Base-by-base conservation (phyloP, 2,797 vertebrate genomes). In the Lophotriccus pileatus region DNA sequence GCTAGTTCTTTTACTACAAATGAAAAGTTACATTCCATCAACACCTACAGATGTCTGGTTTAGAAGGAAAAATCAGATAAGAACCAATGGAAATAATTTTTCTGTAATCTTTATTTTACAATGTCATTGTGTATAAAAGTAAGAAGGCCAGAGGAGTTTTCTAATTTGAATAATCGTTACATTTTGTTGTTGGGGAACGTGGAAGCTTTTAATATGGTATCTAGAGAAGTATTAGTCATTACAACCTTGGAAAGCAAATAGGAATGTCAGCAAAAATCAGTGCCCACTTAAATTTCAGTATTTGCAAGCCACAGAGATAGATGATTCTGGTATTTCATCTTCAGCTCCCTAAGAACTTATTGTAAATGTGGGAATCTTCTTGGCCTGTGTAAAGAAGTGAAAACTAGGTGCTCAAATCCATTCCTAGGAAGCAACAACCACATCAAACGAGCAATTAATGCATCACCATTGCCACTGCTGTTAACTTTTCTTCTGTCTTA, bases 241-340 rank as follows among this genome's bases (percentile, higher is more conserved):
- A 58, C 9, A 75, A 13, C 25, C 32, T 46, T 84, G 53, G 56
- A 95, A 94, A 93, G 19, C 80, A 76, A 93, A 73, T 59, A 78
- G 39, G 39, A 83, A 92, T 77, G 58, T 75, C 90, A 91, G 43
- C 55, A 85, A 36, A 83, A 85, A 85, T 93, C 68, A 92, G 10
- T 12, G 49, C 87, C 58, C 50, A 41, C 78, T 93, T 92, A 66
- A 81, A 92, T 84, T 94, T 91, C 44, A 69, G 37, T 78, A n/a
- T 39, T 59, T 63, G 25, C 32, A 69, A 72, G 7, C 34, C 83
- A 84, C 72, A 92, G 69, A 78, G 56, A 32, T 32, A 87, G 12
- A 72, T 56, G 23, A 1, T 86, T 91, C 55, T 81, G 70, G 6
- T 87, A 73, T 83, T 89, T 92, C 18, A 44, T 58, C 36, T 83